Evolutionary conservation across 2,113 vertebrate genomes (phyloP).

Genomic region (Proterorhinus semilunaris): DNA sequence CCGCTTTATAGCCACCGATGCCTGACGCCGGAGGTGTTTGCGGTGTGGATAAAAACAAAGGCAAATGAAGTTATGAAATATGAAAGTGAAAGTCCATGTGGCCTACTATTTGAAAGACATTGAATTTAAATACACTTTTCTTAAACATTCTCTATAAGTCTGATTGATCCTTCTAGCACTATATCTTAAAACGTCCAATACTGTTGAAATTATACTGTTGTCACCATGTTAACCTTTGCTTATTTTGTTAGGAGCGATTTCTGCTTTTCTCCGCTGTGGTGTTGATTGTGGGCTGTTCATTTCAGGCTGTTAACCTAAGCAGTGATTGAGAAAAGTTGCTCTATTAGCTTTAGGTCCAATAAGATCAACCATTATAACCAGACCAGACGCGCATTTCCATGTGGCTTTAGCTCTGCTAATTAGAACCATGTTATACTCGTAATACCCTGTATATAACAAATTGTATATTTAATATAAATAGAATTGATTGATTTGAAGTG

Average conservation of each 20-base stretch:
- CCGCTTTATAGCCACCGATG: background rate
- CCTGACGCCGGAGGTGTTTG: background rate
- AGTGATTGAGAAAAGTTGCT: conserved; percentile 8
- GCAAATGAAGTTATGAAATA: background rate
- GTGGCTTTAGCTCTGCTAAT: background rate
- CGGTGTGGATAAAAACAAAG: background rate
- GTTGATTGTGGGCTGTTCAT: background rate
- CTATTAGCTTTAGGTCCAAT: background rate
- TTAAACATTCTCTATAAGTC: no score
- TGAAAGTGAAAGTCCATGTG: background rate
- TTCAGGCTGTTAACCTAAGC: background rate
- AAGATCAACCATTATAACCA: background rate
- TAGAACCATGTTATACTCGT: no score
- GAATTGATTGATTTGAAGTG: no score
- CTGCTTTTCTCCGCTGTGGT: background rate
- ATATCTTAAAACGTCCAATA: background rate
- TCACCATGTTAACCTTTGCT: background rate
- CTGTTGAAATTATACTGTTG: background rate
- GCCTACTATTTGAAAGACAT: background rate
- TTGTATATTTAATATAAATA: no score
- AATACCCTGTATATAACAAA: no score
- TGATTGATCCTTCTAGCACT: no score
- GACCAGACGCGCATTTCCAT: background rate
- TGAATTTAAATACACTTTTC: background rate
- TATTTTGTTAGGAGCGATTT: background rate